Conservation (phyloP, 2,888 invertebrate genomes). For the Sesia apiformis region DNA sequence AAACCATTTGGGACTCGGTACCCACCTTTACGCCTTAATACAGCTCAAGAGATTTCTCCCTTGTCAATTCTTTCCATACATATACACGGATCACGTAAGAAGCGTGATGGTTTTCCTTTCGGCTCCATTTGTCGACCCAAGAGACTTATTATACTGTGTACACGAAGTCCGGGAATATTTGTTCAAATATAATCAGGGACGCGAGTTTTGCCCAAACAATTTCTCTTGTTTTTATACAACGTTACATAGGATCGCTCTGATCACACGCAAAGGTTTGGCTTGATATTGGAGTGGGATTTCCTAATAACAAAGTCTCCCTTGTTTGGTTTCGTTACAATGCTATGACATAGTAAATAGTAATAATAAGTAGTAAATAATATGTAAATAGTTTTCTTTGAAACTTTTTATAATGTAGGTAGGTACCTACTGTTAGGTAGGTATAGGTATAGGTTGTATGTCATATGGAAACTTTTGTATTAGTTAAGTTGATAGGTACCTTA, state of each 20-base stretch:
- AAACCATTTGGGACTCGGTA: constrained; percentile 53
- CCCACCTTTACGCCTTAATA: constrained; percentile 57
- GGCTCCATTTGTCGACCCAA: constrained; percentile 62
- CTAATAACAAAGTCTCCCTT: neutral
- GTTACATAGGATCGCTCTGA: constrained; percentile 39
- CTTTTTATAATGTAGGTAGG: no score
- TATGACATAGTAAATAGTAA: no score
- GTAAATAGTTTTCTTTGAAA: no score
- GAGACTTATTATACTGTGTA: constrained; percentile 72
- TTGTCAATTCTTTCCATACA: constrained; percentile 54
- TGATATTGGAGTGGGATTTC: constrained; percentile 47
- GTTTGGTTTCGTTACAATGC: no score
- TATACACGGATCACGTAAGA: constrained; percentile 59
- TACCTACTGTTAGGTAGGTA: no score
- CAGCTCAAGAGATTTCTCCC: constrained; percentile 61
- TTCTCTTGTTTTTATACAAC: constrained; percentile 58
- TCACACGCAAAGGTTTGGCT: constrained; percentile 59
- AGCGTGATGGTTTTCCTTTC: constrained; percentile 58
- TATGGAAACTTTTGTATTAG: no score
- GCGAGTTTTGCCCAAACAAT: constrained; percentile 55
- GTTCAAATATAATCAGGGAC: constrained; percentile 71
- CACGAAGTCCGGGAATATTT: constrained; percentile 62
- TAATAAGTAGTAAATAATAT: no score
- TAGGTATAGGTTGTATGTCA: no score
- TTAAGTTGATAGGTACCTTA: no score